phyloP scores from a whole-genome alignment of 2,113 vertebrate genomes.

The Platycercus adscitus region DNA sequence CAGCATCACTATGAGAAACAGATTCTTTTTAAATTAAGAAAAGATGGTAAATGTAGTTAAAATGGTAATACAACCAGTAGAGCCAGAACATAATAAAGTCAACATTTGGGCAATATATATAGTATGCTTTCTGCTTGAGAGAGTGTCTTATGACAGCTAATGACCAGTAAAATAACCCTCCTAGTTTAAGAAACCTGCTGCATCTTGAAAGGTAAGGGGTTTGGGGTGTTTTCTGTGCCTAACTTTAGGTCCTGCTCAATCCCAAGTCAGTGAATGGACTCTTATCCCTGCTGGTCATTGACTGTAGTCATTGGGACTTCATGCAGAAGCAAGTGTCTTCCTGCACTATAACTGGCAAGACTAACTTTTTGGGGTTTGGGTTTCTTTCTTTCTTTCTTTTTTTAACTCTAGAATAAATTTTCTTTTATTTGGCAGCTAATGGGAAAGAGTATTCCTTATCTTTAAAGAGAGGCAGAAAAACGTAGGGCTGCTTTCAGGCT shows the following conservation, averaged over 20 bases:
- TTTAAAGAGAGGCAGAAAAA: slow-evolving; percentile 10
- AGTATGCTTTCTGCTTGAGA: neutral
- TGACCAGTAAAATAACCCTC: neutral
- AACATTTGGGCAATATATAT: neutral
- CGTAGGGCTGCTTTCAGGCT: neutral
- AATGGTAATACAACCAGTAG: neutral
- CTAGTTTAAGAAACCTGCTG: neutral
- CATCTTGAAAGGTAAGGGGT: neutral
- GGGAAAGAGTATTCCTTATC: neutral
- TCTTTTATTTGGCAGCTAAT: slow-evolving; percentile 18
- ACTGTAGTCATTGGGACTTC: neutral
- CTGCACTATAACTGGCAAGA: neutral
- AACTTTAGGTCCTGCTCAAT: neutral
- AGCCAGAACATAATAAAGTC: neutral
- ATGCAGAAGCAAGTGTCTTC: neutral
- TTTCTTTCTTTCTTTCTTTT: neutral
- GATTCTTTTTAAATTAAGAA: slow-evolving; percentile 24
- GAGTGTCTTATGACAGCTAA: neutral
- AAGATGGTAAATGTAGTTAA: slow-evolving; percentile 18
- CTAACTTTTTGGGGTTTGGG: neutral
- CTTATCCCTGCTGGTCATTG: neutral
- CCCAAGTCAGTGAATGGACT: neutral
- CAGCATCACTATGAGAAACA: slow-evolving; percentile 60
- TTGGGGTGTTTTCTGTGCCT: neutral
- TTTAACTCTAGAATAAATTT: neutral